phyloP scores from a whole-genome alignment of 1,140 invertebrate species.

The Uloborus diversus region DNA sequence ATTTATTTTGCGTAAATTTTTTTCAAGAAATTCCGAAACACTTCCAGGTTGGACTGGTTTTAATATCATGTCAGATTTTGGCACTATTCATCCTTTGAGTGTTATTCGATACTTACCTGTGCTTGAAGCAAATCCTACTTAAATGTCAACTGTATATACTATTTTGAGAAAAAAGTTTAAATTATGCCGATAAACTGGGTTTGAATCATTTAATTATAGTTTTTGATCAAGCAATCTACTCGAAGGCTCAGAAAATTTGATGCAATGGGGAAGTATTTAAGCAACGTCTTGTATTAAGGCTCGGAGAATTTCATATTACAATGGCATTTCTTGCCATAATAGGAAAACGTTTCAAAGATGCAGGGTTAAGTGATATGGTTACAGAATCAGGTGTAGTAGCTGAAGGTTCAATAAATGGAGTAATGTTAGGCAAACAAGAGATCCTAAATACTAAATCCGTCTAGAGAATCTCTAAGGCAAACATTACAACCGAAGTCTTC shows the following conservation, averaged over 20 bases:
- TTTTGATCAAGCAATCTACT: constrained; percentile 41
- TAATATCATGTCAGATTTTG: neutral
- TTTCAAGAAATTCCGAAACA: neutral
- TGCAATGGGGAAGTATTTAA: no score
- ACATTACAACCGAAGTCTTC: constrained; percentile 58
- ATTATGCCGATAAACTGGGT: neutral
- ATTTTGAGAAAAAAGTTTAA: neutral
- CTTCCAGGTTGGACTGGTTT: constrained; percentile 26
- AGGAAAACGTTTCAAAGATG: constrained; percentile 58
- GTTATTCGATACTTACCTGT: no score
- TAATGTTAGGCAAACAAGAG: no score
- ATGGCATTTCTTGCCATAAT: constrained; percentile 53
- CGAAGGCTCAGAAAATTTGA: constrained; percentile 52
- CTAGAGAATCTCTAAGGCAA: no score
- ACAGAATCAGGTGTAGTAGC: constrained; percentile 58
- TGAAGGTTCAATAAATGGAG: constrained; percentile 53
- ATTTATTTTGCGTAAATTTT: constrained; percentile 13
- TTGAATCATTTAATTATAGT: neutral
- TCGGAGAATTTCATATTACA: constrained; percentile 58
- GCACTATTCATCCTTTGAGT: neutral
- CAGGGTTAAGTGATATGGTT: constrained; percentile 56
- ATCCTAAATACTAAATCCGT: no score
- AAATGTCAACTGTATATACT: neutral
- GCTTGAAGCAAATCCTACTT: no score
- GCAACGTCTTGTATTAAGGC: no score